A percentile compares a stretch with the other conserved stretches of the same genome.
Evolutionary conservation across 2,888 invertebrate genomes (phyloP).

Genomic region (Volucella bombylans): DNA sequence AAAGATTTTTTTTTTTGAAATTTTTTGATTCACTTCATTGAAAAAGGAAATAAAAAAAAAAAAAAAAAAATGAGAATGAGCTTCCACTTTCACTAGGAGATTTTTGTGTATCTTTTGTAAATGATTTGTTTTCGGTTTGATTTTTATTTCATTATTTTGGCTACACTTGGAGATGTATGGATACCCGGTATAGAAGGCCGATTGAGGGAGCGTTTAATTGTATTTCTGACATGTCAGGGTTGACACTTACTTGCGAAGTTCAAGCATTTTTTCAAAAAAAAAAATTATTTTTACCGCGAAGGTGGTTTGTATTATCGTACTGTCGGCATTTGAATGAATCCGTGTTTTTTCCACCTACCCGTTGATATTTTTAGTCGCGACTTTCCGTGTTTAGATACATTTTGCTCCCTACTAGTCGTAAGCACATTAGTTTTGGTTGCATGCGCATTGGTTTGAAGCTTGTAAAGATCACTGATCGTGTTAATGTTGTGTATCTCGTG

Average conservation of each 20-base stretch:
- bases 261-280: slow-evolving; percentile 11
- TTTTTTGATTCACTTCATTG: slow-evolving; percentile 40
- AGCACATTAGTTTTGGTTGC: slow-evolving; percentile 6
- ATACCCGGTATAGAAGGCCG: background rate
- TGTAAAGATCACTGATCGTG: slow-evolving; percentile 52
- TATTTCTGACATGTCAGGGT: background rate
- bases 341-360: slow-evolving; percentile 13
- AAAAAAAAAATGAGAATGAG: slow-evolving; percentile 33
- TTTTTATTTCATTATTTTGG: slow-evolving; percentile 1
- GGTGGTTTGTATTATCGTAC: background rate
- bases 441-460: slow-evolving; percentile 26
- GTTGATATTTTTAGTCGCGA: slow-evolving; percentile 22
- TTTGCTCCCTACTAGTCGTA: background rate
- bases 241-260: background rate
- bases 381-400: slow-evolving; percentile 48
- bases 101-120: slow-evolving; percentile 48
- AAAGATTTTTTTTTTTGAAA: slow-evolving; percentile 20
- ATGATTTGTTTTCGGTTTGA: slow-evolving; percentile 42
- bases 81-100: slow-evolving; percentile 68
- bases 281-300: background rate
- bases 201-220: background rate
- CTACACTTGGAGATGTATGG: slow-evolving; percentile 10
- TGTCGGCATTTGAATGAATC: slow-evolving; percentile 24
- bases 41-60: slow-evolving; percentile 38
- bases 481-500: background rate